Evolutionary conservation across 2,797 vertebrate species (phyloP).

Genomic region (Sparus aurata): DNA sequence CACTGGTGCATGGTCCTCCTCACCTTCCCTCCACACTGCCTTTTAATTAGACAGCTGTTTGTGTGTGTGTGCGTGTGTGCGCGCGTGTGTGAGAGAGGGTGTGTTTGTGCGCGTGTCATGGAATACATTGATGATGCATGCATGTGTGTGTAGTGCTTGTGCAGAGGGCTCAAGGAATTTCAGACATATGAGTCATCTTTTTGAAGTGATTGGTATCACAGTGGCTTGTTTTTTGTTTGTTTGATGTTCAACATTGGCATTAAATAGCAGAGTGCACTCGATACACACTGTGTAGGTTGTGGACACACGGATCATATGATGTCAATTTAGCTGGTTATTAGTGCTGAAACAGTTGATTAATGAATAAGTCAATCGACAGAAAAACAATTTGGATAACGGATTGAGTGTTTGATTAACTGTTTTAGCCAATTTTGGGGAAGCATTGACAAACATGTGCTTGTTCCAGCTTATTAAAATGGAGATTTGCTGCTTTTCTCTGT

Average conservation of each 20-base stretch:
- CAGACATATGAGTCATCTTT: constrained; percentile 47
- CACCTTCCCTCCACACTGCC: constrained; percentile 75
- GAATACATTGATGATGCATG: constrained; percentile 9
- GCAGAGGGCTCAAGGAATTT: constrained; percentile 13
- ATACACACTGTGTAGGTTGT: not conserved
- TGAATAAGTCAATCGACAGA: not conserved
- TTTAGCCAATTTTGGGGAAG: constrained; percentile 8
- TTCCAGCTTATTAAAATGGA: constrained; percentile 1
- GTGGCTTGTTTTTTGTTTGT: constrained; percentile 38
- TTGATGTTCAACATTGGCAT: constrained; percentile 39
- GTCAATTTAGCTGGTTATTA: not conserved
- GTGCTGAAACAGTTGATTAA: not conserved
- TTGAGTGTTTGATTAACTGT: not conserved
- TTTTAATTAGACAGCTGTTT: constrained; percentile 82
- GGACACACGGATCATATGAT: not conserved
- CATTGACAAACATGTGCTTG: not conserved
- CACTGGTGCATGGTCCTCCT: constrained; percentile 77
- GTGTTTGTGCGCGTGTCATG: too few relatives aligned
- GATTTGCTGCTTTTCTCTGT: not conserved
- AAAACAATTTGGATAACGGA: not conserved
- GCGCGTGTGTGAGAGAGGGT: too few relatives aligned
- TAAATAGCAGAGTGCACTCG: constrained; percentile 17
- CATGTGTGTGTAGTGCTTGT: constrained; percentile 26
- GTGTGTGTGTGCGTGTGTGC: constrained; percentile 31
- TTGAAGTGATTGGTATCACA: constrained; percentile 52